Evolutionary conservation across 1,140 invertebrate species (phyloP).

Genomic region (Dinoponera quadriceps): DNA sequence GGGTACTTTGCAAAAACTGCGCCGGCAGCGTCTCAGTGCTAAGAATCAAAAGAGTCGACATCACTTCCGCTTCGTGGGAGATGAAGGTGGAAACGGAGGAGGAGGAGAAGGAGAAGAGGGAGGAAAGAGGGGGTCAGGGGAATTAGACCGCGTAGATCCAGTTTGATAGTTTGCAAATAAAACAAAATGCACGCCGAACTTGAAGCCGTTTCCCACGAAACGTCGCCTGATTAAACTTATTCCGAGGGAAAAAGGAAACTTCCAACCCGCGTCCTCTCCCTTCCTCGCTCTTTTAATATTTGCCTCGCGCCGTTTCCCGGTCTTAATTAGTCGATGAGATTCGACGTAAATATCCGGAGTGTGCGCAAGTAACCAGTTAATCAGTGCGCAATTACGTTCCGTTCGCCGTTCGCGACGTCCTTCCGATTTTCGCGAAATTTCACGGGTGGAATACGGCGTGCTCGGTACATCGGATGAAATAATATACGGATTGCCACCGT

Average conservation of each 20-base stretch:
- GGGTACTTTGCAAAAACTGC: slow-evolving; percentile 28
- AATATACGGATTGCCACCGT: neutral
- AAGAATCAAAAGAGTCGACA: slow-evolving; percentile 2
- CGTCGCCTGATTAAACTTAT: slow-evolving; percentile 34
- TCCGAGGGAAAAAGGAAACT: neutral
- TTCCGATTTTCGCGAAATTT: neutral
- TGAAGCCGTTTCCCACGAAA: neutral
- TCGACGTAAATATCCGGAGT: slow-evolving; percentile 30
- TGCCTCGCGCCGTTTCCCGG: neutral
- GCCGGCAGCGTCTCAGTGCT: neutral
- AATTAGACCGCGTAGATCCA: neutral
- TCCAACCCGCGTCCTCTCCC: neutral
- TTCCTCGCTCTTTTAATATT: slow-evolving; percentile 9
- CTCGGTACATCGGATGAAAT: no score
- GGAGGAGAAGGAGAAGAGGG: neutral
- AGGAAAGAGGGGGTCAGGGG: neutral
- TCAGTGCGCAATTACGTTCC: slow-evolving; percentile 24
- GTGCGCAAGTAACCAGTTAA: slow-evolving; percentile 18
- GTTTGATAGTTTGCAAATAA: slow-evolving; percentile 47
- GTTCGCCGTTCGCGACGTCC: neutral
- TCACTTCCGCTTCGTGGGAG: neutral
- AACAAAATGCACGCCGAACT: slow-evolving; percentile 54
- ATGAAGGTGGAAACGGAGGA: neutral
- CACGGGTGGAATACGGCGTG: no score
- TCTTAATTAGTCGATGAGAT: slow-evolving; percentile 44